phyloP scores from a whole-genome alignment of 2,113 vertebrate genomes.

The Fregata magnificens region DNA sequence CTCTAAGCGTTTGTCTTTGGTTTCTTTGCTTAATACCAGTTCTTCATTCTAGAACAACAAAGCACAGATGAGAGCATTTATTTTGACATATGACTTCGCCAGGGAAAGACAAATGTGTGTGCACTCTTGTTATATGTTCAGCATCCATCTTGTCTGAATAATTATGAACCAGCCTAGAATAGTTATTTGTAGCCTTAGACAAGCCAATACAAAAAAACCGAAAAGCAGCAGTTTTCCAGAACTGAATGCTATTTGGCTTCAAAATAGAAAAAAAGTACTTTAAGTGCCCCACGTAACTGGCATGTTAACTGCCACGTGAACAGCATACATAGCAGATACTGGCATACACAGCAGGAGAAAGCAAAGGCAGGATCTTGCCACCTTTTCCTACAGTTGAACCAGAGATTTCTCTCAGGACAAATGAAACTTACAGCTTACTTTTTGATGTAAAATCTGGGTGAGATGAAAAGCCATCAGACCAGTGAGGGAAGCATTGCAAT shows the following conservation, averaged over 20 bases:
- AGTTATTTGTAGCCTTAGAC: not conserved
- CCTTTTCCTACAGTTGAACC: not conserved
- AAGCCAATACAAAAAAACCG: not conserved
- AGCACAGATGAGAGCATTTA: not conserved
- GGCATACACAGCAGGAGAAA: not conserved
- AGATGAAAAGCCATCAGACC: not conserved
- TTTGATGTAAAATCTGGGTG: not conserved
- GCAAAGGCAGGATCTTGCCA: not conserved
- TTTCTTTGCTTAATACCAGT: slow-evolving; percentile 80
- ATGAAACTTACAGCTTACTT: not conserved
- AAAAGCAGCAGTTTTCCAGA: not conserved
- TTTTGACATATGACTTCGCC: not conserved
- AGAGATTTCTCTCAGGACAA: not conserved
- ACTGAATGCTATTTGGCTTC: not conserved
- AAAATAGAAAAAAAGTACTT: not conserved
- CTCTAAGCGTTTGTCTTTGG: slow-evolving; percentile 92
- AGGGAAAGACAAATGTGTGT: not conserved
- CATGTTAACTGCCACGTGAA: not conserved
- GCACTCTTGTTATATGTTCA: not conserved
- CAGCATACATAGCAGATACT: not conserved
- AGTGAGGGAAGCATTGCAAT: not conserved
- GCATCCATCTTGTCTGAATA: not conserved
- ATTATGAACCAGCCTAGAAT: not conserved
- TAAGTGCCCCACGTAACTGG: not conserved
- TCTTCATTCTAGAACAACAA: slow-evolving; percentile 73